A percentile compares a stretch with the other conserved stretches of the same genome.
phyloP scores from a whole-genome alignment of 2,797 vertebrate genomes.

The Scomberomorus guttatus region DNA sequence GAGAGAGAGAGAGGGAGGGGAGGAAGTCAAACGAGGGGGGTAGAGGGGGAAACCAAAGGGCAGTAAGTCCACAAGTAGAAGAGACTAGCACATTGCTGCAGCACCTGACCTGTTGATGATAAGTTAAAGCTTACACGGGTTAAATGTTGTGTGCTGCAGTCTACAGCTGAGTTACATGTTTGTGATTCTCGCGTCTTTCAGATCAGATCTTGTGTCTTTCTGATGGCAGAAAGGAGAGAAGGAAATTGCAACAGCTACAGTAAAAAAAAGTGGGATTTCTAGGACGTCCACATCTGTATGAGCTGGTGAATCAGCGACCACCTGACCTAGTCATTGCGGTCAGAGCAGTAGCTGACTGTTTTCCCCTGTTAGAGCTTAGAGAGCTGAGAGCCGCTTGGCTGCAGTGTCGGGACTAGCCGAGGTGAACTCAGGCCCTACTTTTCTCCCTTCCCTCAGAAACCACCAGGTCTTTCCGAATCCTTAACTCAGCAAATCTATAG shows the following conservation, averaged over 20 bases:
- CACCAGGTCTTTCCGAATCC: neutral
- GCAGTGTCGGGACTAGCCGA: neutral
- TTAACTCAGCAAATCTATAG: neutral
- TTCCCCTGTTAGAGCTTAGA: conserved; percentile 13
- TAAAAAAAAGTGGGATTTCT: neutral
- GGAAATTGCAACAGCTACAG: neutral
- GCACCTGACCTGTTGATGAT: conserved; percentile 14
- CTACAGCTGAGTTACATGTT: neutral
- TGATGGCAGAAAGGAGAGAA: conserved; percentile 21
- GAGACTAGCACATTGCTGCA: neutral
- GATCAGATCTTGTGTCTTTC: conserved; percentile 17
- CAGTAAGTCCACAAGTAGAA: conserved; percentile 25
- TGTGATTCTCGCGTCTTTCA: too few relatives aligned
- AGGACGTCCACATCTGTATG: neutral
- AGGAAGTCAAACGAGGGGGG: conserved; percentile 33
- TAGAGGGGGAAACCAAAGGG: conserved; percentile 31
- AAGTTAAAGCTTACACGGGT: conserved; percentile 2
- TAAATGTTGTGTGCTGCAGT: neutral
- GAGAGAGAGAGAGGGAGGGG: neutral
- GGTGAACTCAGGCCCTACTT: neutral
- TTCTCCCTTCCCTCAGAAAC: conserved; percentile 5
- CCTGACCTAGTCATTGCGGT: neutral
- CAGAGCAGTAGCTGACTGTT: conserved; percentile 5
- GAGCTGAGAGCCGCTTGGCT: conserved; percentile 2
- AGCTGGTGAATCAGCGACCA: neutral